Conservation (phyloP, 2,888 invertebrate genomes). For the Trichopoda pennipes region DNA sequence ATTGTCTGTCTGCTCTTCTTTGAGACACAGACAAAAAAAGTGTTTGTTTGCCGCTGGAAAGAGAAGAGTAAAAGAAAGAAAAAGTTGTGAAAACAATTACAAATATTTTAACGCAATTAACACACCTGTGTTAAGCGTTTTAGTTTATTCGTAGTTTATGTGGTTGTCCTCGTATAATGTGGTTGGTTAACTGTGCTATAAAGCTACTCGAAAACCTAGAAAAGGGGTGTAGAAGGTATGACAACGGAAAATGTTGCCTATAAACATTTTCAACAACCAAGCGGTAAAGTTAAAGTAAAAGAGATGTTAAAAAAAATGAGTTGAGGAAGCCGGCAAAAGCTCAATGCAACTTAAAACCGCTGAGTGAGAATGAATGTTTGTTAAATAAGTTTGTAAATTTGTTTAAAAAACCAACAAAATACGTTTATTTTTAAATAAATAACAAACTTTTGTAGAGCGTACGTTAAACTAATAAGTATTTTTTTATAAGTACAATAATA, state of each 20-base stretch:
- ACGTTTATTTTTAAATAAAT: neutral
- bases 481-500: too few relatives aligned
- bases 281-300: constrained; percentile 37
- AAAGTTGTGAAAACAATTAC: constrained; percentile 73
- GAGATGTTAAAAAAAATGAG: neutral
- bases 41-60: neutral
- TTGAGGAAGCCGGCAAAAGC: constrained; percentile 46
- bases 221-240: neutral
- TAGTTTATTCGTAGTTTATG: constrained; percentile 18
- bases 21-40: constrained; percentile 17
- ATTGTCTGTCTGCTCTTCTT: neutral
- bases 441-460: neutral
- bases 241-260: neutral
- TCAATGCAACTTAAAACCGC: constrained; percentile 59
- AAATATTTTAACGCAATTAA: constrained; percentile 80
- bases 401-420: neutral
- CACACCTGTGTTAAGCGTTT: constrained; percentile 72
- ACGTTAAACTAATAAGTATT: too few relatives aligned
- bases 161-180: constrained; percentile 11
- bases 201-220: neutral
- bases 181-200: constrained; percentile 44
- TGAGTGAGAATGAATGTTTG: constrained; percentile 16
- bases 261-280: constrained; percentile 16
- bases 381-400: neutral
- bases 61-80: neutral